phyloP scores from a whole-genome alignment of 2,113 vertebrate genomes.

The Hemichromis elongatus region DNA sequence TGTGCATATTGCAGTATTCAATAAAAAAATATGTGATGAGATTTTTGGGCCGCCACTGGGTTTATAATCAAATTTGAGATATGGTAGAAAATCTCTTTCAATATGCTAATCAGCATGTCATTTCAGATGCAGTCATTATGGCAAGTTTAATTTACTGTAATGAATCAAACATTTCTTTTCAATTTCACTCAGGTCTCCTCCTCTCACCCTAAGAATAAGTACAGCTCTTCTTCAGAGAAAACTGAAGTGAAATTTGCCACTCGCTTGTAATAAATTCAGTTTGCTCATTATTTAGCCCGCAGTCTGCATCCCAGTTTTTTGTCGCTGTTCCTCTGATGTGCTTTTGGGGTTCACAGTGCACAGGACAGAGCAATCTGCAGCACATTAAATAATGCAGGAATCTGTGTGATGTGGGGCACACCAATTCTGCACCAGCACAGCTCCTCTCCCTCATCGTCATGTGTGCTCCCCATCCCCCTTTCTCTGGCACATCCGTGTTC shows the following conservation, averaged over 20 bases:
- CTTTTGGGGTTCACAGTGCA: constrained; percentile 25
- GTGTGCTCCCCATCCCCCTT: constrained; percentile 15
- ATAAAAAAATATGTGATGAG: neutral
- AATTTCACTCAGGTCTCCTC: neutral
- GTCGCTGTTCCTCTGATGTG: constrained; percentile 2
- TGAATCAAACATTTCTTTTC: neutral
- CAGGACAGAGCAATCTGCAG: constrained; percentile 41
- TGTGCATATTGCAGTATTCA: neutral
- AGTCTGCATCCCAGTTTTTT: neutral
- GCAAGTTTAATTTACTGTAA: neutral
- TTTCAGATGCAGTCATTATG: neutral
- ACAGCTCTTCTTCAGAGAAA: neutral
- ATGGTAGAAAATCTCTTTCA: neutral
- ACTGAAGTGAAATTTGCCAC: neutral
- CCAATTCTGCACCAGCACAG: constrained; percentile 30
- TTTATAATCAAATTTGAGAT: neutral
- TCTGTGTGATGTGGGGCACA: constrained; percentile 43
- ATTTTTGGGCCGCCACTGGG: neutral
- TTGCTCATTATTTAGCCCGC: neutral
- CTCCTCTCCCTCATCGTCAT: constrained; percentile 30
- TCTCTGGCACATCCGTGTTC: neutral
- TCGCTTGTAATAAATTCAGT: neutral
- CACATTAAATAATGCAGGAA: constrained; percentile 67
- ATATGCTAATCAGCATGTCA: neutral
- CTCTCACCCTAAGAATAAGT: neutral